Conservation (phyloP, 2,888 invertebrate species). For the Acanthosoma haemorrhoidale region DNA sequence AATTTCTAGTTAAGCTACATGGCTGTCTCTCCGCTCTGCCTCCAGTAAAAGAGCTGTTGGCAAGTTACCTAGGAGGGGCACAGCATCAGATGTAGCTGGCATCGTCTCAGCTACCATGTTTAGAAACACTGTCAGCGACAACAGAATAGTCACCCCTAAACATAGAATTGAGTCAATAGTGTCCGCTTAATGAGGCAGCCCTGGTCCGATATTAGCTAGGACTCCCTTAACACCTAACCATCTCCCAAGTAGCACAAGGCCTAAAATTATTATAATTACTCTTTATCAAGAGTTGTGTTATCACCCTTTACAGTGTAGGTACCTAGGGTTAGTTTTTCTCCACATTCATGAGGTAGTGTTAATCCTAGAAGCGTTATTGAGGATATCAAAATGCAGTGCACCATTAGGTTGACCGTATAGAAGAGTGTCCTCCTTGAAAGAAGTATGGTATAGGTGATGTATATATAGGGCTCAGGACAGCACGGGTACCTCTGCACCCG, state of each 20-base stretch:
- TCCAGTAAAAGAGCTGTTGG: slow-evolving; percentile 35
- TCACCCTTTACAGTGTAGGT: slow-evolving; percentile 42
- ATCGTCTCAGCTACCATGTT: slow-evolving; percentile 98
- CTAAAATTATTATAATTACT: not conserved
- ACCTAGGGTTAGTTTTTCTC: slow-evolving; percentile 93
- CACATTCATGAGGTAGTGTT: slow-evolving; percentile 95
- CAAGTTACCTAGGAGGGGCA: slow-evolving; percentile 43
- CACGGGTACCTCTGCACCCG: slow-evolving; percentile 87
- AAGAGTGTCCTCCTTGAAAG: slow-evolving; percentile 93
- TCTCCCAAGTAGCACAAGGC: slow-evolving; percentile 11
- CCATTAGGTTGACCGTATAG: slow-evolving; percentile 99
- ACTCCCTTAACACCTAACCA: not conserved
- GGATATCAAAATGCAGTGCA: slow-evolving; percentile 96
- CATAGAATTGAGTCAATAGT: slow-evolving; percentile 42
- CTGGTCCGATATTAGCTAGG: slow-evolving; percentile 2
- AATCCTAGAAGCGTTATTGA: slow-evolving; percentile 98
- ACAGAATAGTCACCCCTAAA: slow-evolving; percentile 90
- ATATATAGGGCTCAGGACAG: slow-evolving; percentile 89
- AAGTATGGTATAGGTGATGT: slow-evolving; percentile 94
- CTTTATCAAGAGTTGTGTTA: not conserved
- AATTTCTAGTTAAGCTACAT: too few species aligned
- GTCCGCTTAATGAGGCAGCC: not conserved
- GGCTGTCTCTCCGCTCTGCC: slow-evolving; percentile 40
- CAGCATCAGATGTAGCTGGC: slow-evolving; percentile 86
- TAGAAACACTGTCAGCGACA: slow-evolving; percentile 95